Evolutionary conservation across 2,888 invertebrate species (phyloP), one percentile per base, ranked within the genome.

Genomic region (Andrena flavipes): DNA sequence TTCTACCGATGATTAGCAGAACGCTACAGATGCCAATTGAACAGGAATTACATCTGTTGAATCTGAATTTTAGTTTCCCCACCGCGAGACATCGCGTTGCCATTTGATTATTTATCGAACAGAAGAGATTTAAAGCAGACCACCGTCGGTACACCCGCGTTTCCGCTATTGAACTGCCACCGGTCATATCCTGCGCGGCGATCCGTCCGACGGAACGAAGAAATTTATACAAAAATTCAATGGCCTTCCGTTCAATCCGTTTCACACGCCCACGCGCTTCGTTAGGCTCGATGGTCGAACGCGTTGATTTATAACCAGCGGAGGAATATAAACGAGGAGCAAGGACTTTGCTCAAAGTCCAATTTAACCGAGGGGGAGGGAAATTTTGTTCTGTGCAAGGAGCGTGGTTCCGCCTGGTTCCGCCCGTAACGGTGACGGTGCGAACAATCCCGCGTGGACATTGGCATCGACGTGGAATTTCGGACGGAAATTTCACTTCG

Each of bases 331-430:
- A 82, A 72, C 74, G 82, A 73, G 85, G 63, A 76, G 67, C 76
- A 85, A 56, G 77, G 73, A 87, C 81, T 88, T 87, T 82, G 84
- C 81, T 84, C 85, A 89, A 91, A 90, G 87, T 88, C 84, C 87
- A 91, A 91, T 91, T 91, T 89, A 78, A 79, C 62, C 63, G 75
- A 54, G 82, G 79, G 84, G 85, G 87, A 87, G 89, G 89, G 89
- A 87, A 89, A 90, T 91, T 91, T 89, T 80, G 85, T 87, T 84
- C 88, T 89, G 91, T 84, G 86, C 91, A 91, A 83, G 88, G 87
- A 92, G 88, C 91, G 91, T 91, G 89, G 88, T 91, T 92, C 92
- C 92, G 92, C 88, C 89, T 74, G 88, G 90, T 91, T 91, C 91
- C 91, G 89, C 91, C 91, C 89, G 89, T 92, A 92, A 92, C 91